Base-by-base conservation (phyloP, 2,888 invertebrate species). In the Dolichomitus sp. region DNA sequence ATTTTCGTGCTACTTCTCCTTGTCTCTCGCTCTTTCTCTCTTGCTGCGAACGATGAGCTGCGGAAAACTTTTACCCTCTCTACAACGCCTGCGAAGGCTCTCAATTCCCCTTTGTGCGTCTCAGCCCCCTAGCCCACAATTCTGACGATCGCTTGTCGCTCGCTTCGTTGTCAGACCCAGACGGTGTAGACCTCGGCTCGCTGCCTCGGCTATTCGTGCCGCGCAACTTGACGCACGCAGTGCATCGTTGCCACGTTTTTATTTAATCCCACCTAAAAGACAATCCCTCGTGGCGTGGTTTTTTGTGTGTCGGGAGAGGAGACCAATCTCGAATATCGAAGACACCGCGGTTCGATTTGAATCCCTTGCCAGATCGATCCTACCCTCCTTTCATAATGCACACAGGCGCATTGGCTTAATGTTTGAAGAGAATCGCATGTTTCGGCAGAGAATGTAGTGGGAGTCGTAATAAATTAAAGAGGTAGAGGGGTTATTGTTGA, bases 141-240 rank as follows among this genome's bases (percentile, higher is more conserved):
- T 19, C 5, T 57, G 23, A 33, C 68, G n/a, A 75, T 80, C 76
- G 77, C 80, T 79, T 73, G 74, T 68, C 66, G 40, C 50, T 54
- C 59, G 76, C 63, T 59, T 54, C 84, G 76, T 73, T 80, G 85
- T 86, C 87, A 81, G 30, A 33, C 7, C 33, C 57, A 33, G 57
- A 17, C 33, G 33, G 33, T 37, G 45, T 33, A 33, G 84, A 85
- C 84, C 86, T 84, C 75, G 82, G 37, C 75, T 45, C 61, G 68
- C 54, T 72, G 19, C 37, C 77, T 77, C 81, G 73, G 85, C 86
- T 87, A 88, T 89, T 90, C 88, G 87, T 88, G 84, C 89, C 86
- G 90, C 90, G 90, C 90, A 90, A 89, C 88, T 87, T 86, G 85
- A 84, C 88, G 83, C 89, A 89, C 90, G 90, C 88, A 90, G 85